A percentile compares a stretch with the other conserved stretches of the same genome.
phyloP scores from a whole-genome alignment of 2,888 invertebrate genomes.

The Gandaritis pyraliata region DNA sequence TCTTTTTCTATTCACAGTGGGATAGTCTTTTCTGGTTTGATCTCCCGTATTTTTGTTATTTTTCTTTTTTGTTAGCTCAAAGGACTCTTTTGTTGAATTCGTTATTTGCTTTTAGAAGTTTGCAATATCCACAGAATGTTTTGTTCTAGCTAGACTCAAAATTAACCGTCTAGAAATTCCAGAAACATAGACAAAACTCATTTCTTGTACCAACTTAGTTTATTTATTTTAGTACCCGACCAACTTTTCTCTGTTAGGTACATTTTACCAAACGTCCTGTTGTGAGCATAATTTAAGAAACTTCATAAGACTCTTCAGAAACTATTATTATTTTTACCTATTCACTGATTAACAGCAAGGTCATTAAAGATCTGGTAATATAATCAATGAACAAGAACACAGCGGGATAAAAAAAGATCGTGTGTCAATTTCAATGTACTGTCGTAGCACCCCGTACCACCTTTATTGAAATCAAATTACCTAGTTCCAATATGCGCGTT shows the following conservation, averaged over 20 bases:
- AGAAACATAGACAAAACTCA: background rate
- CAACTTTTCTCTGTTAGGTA: too few species aligned
- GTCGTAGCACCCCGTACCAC: background rate
- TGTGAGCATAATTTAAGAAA: too few species aligned
- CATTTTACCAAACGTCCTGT: too few species aligned
- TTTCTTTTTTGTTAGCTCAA: constrained; percentile 4
- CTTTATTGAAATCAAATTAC: constrained; percentile 12
- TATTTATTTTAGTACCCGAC: too few species aligned
- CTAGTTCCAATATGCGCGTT: constrained; percentile 11
- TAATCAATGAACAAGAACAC: background rate
- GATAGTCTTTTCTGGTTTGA: constrained; percentile 25
- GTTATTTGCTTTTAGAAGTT: background rate
- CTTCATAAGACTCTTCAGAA: too few species aligned
- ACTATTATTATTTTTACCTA: too few species aligned
- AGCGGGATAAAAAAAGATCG: background rate
- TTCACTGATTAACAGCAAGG: too few species aligned
- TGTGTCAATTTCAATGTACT: background rate
- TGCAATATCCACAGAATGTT: background rate
- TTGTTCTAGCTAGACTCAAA: background rate
- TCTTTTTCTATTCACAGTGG: constrained; percentile 39
- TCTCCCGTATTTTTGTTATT: constrained; percentile 3
- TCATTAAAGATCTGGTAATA: too few species aligned
- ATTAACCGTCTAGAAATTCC: background rate
- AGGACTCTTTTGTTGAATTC: background rate
- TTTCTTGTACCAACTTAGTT: too few species aligned